These are phyloP conservation scores for Varroa destructor DNA, from an alignment of 1,140 invertebrate species.

Conservation along the genomic window DNA sequence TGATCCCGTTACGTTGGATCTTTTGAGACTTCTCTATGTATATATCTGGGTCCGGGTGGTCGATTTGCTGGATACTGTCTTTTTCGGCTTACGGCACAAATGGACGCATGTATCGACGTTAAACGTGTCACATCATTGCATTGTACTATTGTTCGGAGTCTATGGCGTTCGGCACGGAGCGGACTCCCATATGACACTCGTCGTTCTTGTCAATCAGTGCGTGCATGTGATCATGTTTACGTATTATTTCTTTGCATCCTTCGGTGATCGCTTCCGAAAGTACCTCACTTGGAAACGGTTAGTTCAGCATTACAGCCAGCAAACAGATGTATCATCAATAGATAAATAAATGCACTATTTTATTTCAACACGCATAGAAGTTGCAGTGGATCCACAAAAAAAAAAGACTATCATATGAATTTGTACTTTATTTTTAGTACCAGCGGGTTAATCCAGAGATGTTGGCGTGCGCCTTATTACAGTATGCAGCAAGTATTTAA, in stretches of 20 bases:
- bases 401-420: neutral
- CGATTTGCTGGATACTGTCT: slow-evolving; percentile 16
- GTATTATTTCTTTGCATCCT: slow-evolving; percentile 23
- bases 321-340: no score
- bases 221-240: slow-evolving; percentile 17
- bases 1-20: neutral
- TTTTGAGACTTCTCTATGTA: neutral
- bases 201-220: neutral
- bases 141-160: neutral
- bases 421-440: neutral
- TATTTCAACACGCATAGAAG: no score
- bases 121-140: slow-evolving; percentile 17
- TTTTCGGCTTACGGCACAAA: slow-evolving; percentile 15
- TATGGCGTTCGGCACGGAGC: slow-evolving; percentile 14
- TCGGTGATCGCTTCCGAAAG: slow-evolving; percentile 13
- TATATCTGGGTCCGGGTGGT: slow-evolving; percentile 1
- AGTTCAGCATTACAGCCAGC: neutral
- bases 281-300: slow-evolving; percentile 23
- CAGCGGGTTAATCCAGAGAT: neutral
- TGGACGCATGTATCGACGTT: slow-evolving; percentile 14
- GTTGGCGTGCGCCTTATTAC: neutral
- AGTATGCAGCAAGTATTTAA: neutral
- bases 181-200: neutral
- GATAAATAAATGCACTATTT: no score
- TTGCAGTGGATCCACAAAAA: no score